Percentiles rank a stretch among this genome's conserved stretches.
Conservation (phyloP, 2,888 invertebrate species). For the Neuroscelio doddi region DNA sequence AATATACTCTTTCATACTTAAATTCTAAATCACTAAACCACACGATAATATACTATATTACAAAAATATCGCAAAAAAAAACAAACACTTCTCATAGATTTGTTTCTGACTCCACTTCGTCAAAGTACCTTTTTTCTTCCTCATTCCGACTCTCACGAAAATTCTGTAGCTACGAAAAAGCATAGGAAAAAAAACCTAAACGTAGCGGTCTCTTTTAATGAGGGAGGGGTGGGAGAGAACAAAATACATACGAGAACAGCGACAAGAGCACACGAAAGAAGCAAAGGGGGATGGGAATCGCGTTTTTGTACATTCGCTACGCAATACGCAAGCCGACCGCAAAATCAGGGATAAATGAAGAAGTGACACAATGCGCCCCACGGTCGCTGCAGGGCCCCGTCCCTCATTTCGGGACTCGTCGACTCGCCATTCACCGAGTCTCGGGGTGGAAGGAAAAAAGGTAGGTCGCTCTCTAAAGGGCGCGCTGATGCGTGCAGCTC, state of each 20-base stretch:
- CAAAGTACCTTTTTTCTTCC: slow-evolving; percentile 2
- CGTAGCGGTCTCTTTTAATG: background rate
- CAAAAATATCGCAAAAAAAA: too few species aligned
- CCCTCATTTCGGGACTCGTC: slow-evolving; percentile 43
- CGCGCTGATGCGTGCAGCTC: slow-evolving; percentile 66
- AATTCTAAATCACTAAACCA: too few species aligned
- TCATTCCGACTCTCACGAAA: slow-evolving; percentile 34
- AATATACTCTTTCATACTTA: too few species aligned
- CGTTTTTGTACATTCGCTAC: slow-evolving; percentile 65
- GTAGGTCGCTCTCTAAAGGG: slow-evolving; percentile 69
- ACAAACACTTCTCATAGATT: slow-evolving; percentile 20
- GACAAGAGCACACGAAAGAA: background rate
- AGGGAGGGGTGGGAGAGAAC: too few species aligned
- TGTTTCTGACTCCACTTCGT: slow-evolving; percentile 19
- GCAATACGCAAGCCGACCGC: slow-evolving; percentile 72
- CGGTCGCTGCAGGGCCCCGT: slow-evolving; percentile 43
- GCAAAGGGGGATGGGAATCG: slow-evolving; percentile 46
- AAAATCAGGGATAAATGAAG: slow-evolving; percentile 71
- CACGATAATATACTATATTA: too few species aligned
- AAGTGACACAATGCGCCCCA: slow-evolving; percentile 59
- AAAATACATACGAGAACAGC: background rate
- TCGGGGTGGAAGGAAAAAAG: slow-evolving; percentile 56
- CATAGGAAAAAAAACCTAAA: slow-evolving; percentile 8
- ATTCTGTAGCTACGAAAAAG: slow-evolving; percentile 23
- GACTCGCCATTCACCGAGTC: slow-evolving; percentile 59